A percentile compares a stretch with the other conserved stretches of the same genome.
Conservation (phyloP, 2,888 invertebrate genomes). For the Lapara coniferarum region DNA sequence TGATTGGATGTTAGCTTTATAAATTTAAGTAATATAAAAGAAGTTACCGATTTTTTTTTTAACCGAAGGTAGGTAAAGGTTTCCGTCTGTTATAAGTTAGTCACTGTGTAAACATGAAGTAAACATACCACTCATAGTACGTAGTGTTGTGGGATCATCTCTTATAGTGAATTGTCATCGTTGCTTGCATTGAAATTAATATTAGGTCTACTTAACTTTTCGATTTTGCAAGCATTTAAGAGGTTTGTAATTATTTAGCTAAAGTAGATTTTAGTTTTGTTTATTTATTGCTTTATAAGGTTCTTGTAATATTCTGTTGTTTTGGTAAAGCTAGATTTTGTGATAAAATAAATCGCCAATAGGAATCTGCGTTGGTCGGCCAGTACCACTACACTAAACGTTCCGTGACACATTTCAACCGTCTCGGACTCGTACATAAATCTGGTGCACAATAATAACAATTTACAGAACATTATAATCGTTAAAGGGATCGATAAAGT, state of each 20-base stretch:
- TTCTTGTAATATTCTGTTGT: slow-evolving; percentile 14
- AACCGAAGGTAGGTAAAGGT: too few relatives aligned
- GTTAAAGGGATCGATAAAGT: slow-evolving; percentile 39
- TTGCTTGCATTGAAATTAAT: too few relatives aligned
- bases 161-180: too few relatives aligned
- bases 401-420: slow-evolving; percentile 23
- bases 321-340: slow-evolving; percentile 15
- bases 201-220: not conserved
- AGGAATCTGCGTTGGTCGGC: slow-evolving; percentile 18
- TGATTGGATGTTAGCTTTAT: too few relatives aligned
- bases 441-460: slow-evolving; percentile 35
- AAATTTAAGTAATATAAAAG: too few relatives aligned
- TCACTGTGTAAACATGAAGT: too few relatives aligned
- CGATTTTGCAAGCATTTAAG: not conserved
- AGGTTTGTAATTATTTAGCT: not conserved
- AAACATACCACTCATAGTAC: too few relatives aligned
- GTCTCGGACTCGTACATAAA: slow-evolving; percentile 29
- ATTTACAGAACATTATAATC: slow-evolving; percentile 35
- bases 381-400: slow-evolving; percentile 16
- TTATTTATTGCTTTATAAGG: slow-evolving; percentile 15
- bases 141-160: too few relatives aligned
- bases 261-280: not conserved
- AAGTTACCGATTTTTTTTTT: too few relatives aligned
- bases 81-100: too few relatives aligned
- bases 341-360: slow-evolving; percentile 21